phyloP scores from a whole-genome alignment of 1,140 invertebrate species.

The Zaprionus taronus region DNA sequence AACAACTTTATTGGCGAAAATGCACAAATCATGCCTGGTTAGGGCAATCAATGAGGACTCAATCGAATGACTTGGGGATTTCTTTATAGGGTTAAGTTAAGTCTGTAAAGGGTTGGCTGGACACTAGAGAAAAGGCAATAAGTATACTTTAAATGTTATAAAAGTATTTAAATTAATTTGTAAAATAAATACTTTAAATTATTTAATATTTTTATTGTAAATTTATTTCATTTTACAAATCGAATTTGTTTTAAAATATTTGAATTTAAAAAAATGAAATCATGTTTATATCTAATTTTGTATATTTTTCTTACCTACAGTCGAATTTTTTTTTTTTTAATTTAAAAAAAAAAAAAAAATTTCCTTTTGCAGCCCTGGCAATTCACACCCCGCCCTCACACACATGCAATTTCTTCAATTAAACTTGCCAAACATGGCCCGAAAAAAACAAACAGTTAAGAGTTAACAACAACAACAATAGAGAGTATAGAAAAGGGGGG shows the following conservation, averaged over 20 bases:
- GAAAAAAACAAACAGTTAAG: constrained; percentile 14
- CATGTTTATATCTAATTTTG: no score
- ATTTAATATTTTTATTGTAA: background rate
- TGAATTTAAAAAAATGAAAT: no score
- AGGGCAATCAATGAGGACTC: constrained; percentile 33
- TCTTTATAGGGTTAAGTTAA: background rate
- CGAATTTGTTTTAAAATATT: no score
- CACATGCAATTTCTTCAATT: constrained; percentile 20
- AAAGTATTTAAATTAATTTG: background rate
- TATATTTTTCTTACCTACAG: no score
- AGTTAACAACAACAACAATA: constrained; percentile 12
- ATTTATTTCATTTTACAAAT: background rate
- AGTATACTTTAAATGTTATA: background rate
- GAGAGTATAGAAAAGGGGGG: background rate
- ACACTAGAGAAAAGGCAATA: background rate
- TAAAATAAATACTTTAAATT: background rate
- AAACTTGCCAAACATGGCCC: constrained; percentile 26
- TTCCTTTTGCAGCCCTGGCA: constrained; percentile 15
- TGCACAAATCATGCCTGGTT: constrained; percentile 67
- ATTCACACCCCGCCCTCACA: background rate
- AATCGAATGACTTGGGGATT: constrained; percentile 24
- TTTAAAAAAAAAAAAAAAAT: no score
- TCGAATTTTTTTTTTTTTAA: no score
- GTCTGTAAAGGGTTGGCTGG: background rate
- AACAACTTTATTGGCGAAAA: constrained; percentile 70